A percentile compares a stretch with the other conserved stretches of the same genome.
phyloP scores from a whole-genome alignment of 2,113 vertebrate species.

The Clarias macrocephalus region DNA sequence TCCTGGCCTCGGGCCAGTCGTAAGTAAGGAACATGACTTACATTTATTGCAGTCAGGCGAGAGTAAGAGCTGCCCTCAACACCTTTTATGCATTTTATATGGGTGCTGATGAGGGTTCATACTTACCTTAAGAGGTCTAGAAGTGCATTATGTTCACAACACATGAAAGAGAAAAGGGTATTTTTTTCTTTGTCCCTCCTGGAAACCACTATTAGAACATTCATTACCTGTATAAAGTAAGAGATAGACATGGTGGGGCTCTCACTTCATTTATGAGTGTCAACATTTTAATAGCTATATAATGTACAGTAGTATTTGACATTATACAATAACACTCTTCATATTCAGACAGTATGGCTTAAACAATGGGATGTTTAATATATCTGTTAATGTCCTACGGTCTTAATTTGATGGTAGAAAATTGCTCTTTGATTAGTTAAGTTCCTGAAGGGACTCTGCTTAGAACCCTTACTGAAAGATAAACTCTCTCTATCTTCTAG shows the following conservation, averaged over 20 bases:
- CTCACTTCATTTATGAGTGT: not conserved
- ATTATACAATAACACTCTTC: not conserved
- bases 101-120: not conserved
- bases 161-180: not conserved
- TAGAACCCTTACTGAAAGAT: too few species aligned
- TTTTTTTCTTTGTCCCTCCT: not conserved
- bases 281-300: not conserved
- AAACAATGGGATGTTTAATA: not conserved
- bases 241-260: not conserved
- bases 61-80: slow-evolving; percentile 33
- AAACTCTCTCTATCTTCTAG: not conserved
- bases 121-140: not conserved
- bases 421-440: not conserved
- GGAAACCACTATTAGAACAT: not conserved
- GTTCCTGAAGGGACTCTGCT: not conserved
- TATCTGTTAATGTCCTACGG: not conserved
- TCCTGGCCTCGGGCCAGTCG: slow-evolving; percentile 27
- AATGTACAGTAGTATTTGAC: not conserved
- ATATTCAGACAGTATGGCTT: not conserved
- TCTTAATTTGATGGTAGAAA: not conserved
- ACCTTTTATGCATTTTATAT: not conserved
- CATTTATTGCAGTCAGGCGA: slow-evolving; percentile 38
- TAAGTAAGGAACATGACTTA: slow-evolving; percentile 37
- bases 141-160: not conserved
- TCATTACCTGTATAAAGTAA: not conserved